These are phyloP conservation scores for Drosophila rufa DNA, from an alignment of 1,140 invertebrate species.

Conservation along the genomic window DNA sequence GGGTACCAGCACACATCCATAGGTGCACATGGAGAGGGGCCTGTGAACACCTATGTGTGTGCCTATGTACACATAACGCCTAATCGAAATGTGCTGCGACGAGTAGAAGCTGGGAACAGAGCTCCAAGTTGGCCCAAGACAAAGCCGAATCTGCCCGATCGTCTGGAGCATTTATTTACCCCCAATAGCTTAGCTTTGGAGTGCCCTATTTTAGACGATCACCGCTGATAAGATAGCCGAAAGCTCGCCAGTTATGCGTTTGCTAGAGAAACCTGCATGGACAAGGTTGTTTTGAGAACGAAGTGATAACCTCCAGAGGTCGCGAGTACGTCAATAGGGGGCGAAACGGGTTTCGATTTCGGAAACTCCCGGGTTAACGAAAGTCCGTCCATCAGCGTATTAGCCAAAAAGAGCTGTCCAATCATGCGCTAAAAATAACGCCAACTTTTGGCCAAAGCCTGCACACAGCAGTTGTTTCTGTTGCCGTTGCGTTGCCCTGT, in stretches of 20 bases:
- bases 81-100: constrained; percentile 76
- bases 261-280: constrained; percentile 18
- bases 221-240: constrained; percentile 46
- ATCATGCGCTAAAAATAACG: constrained; percentile 81
- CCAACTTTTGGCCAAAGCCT: constrained; percentile 58
- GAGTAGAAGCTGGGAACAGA: constrained; percentile 56
- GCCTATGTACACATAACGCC: constrained; percentile 59
- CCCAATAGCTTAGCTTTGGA: constrained; percentile 16
- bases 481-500: constrained; percentile 23
- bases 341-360: constrained; percentile 55
- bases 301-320: constrained; percentile 70
- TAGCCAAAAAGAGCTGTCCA: constrained; percentile 61
- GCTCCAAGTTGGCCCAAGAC: constrained; percentile 26
- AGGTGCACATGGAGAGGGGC: constrained; percentile 33
- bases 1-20: constrained; percentile 48
- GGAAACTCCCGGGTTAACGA: constrained; percentile 54
- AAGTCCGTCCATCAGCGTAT: constrained; percentile 62
- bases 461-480: constrained; percentile 41
- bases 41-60: constrained; percentile 15
- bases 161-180: constrained; percentile 18
- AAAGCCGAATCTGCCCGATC: constrained; percentile 11
- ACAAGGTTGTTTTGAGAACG: constrained; percentile 65
- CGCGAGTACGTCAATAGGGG: constrained; percentile 47
- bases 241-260: constrained; percentile 14
- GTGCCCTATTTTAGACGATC: constrained; percentile 13